A percentile compares a stretch with the other conserved stretches of the same genome.
phyloP scores from a whole-genome alignment of 2,797 vertebrate species.

The Tiaroga cobitis region DNA sequence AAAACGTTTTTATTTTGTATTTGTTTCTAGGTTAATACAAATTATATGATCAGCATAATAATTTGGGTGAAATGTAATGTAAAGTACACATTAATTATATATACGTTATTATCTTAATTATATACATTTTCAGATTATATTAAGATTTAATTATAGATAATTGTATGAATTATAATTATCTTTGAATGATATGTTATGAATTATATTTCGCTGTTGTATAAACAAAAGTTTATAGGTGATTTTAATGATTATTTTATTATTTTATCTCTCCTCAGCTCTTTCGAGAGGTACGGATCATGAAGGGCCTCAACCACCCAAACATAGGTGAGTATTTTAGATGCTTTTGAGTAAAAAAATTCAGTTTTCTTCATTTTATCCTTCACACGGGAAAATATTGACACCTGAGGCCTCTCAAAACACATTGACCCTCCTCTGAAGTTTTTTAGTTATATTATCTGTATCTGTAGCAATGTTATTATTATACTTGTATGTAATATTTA shows the following conservation, averaged over 20 bases:
- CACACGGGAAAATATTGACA: not conserved
- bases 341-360: not conserved
- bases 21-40: not conserved
- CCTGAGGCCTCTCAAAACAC: not conserved
- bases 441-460: not conserved
- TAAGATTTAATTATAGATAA: not conserved
- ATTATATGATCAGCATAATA: not conserved
- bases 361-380: not conserved
- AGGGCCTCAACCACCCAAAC: constrained; percentile 93
- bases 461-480: not conserved
- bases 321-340: constrained; percentile 81
- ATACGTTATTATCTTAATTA: not conserved
- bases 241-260: constrained; percentile 24
- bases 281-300: constrained; percentile 95
- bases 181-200: too few relatives aligned
- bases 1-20: not conserved
- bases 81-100: not conserved
- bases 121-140: not conserved
- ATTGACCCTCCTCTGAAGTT: not conserved
- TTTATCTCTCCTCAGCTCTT: constrained; percentile 81
- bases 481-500: not conserved
- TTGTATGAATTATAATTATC: too few relatives aligned
- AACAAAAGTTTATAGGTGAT: not conserved
- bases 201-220: too few relatives aligned
- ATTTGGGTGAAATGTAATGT: not conserved